Evolutionary conservation across 2,113 vertebrate genomes (phyloP), one percentile per base, ranked within the genome.

Genomic region (Paedocypris sp.): DNA sequence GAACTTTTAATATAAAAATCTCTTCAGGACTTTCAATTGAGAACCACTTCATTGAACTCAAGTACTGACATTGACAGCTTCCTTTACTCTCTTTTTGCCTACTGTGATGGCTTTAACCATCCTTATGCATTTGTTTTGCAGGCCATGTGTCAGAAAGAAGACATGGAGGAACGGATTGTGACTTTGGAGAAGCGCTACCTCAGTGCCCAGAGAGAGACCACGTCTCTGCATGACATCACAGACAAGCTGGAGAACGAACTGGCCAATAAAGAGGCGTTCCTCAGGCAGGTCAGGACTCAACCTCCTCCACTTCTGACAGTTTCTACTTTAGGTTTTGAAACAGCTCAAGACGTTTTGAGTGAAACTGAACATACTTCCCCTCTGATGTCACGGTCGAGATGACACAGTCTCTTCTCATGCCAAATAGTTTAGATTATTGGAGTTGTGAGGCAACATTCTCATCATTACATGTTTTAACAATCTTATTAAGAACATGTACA

Each of bases 121-220:
- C 12, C 12, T 18, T 33, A 11, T 33, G 12, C 33, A 26, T 60
- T n/a, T 52, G 11, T 64, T 20, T 1, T 15, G 7, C 77, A 99
- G 95, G 94, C 91, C 61, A 95, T 99, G 92, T 96, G 94, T 66
- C 95, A 99, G 79, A 99, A 99, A 73, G 95, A 99, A 72, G 95
- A 99, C 68, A 99, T 99, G 95, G 95, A 99, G 82, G 94, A 98
- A 75, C 87, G 95, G 51, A 99, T 99, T 58, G 96, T 95, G 1
- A 99, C 95, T 0, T 79, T 99, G 69, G 95, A 99, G 73, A 99
- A 98, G 75, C 93, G 95, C 66, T 99, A 99, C 83, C 91, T 99
- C 77, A 95, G 92, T 78, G 94, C 90, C 67, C 95, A 99, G 76
- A 87, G 95, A 60, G 95, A 99, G 86, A 91, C 95, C 77, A 99